These are phyloP conservation scores for Manacus vitellinus DNA, from an alignment of 2,113 vertebrate genomes.

Conservation along the genomic window DNA sequence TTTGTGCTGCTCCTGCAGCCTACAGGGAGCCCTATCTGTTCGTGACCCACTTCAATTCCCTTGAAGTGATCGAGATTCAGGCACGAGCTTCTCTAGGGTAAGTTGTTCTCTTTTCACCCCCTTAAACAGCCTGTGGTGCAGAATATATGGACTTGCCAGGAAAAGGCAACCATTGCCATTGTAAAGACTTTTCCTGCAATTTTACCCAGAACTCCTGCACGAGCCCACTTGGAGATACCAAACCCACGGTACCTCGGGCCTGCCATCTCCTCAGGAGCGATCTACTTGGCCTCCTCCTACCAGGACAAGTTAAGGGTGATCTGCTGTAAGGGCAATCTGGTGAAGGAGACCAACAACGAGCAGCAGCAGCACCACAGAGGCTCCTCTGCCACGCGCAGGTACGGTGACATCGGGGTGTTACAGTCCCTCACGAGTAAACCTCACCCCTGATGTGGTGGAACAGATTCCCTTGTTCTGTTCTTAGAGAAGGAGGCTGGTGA, in stretches of 20 bases:
- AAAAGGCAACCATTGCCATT: background rate
- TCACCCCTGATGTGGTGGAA: background rate
- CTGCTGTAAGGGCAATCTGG: slow-evolving; percentile 97
- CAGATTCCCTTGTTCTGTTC: background rate
- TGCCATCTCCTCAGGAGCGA: slow-evolving; percentile 93
- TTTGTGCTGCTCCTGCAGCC: slow-evolving; percentile 73
- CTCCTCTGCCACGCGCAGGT: slow-evolving; percentile 83
- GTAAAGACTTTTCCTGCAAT: background rate
- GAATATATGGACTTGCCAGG: background rate
- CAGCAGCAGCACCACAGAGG: slow-evolving; percentile 86
- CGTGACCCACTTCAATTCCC: slow-evolving; percentile 97
- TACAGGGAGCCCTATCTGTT: slow-evolving; percentile 98
- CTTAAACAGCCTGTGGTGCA: background rate
- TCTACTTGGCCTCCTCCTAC: slow-evolving; percentile 98
- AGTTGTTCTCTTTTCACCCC: slow-evolving; percentile 27
- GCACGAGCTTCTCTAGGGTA: slow-evolving; percentile 89
- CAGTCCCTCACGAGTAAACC: background rate
- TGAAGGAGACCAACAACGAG: slow-evolving; percentile 88
- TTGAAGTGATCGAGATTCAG: slow-evolving; percentile 97
- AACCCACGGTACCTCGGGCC: slow-evolving; percentile 95
- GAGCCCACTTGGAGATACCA: slow-evolving; percentile 94
- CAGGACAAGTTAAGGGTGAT: slow-evolving; percentile 97
- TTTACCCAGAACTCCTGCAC: slow-evolving; percentile 81
- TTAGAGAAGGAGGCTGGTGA: background rate
- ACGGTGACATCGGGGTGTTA: accelerated